Evolutionary conservation across 2,888 invertebrate genomes (phyloP).

Genomic region (Drosophila picticornis): DNA sequence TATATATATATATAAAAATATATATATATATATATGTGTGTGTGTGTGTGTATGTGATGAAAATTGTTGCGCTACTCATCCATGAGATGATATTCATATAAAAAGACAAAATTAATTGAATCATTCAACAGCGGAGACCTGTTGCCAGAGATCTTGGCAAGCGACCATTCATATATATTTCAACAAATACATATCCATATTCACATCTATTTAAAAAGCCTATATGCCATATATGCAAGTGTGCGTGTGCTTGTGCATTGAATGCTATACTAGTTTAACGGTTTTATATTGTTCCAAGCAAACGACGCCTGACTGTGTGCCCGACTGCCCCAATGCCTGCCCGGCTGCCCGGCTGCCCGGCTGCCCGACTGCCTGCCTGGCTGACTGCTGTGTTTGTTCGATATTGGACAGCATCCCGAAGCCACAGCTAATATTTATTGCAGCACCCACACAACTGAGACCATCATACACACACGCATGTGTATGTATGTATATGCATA

Average conservation of each 20-base stretch:
- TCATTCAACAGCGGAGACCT: constrained; percentile 78
- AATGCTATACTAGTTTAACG: constrained; percentile 24
- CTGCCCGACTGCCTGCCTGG: not conserved
- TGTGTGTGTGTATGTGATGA: not conserved
- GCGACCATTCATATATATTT: constrained; percentile 48
- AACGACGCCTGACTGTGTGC: constrained; percentile 13
- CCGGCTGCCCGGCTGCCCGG: not conserved
- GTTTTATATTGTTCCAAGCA: constrained; percentile 50
- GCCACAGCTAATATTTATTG: constrained; percentile 56
- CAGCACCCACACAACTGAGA: constrained; percentile 19
- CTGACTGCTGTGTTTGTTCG: constrained; percentile 3
- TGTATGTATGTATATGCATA: constrained; percentile 5
- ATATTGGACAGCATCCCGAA: constrained; percentile 18
- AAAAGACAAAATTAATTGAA: constrained; percentile 80
- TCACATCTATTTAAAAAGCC: constrained; percentile 1
- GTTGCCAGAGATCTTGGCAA: constrained; percentile 74
- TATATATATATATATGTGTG: not conserved
- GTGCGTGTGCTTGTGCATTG: constrained; percentile 8
- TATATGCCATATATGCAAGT: constrained; percentile 9
- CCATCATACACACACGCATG: not conserved
- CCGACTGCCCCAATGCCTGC: constrained; percentile 8
- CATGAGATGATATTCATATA: constrained; percentile 66
- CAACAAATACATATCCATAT: constrained; percentile 15
- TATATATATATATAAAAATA: not conserved
- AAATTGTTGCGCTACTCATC: constrained; percentile 60